Evolutionary conservation across 2,113 vertebrate genomes (phyloP), one percentile per base, ranked within the genome.

Genomic region (Bos javanicus): DNA sequence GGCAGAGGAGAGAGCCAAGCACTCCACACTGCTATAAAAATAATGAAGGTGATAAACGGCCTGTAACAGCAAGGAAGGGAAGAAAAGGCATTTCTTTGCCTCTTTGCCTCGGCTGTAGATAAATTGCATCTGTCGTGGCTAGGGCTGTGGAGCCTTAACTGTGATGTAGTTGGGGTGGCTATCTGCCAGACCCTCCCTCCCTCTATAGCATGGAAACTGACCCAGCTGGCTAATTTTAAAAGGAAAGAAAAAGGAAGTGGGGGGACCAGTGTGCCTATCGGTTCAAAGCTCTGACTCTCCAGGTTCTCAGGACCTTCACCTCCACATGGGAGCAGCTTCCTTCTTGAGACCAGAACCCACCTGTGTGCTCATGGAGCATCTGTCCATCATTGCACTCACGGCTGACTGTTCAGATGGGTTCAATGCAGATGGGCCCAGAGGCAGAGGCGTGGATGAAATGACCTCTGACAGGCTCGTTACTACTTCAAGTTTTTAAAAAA

Each of bases 11-110:
- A 78, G 64, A 89, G 76, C 56, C 2, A 11, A 92, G 93, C 64
- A 17, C 90, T n/a, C 94, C 74, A 94, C 71, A n/a, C 90, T 90
- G 96, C 83, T 98, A 94, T 94, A 98, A 98, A 99, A 99, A 98
- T 98, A 98, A 98, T 78, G 88, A 94, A 98, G 98, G 97, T 99
- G 99, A 99, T 99, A 97, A 98, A 99, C 98, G 98, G 97, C 97
- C 97, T 96, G 64, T 92, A 84, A 94, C 74, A 84, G 95, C 96
- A 90, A 97, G 98, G 95, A 98, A 97, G 95, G 97, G 97, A 98
- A 98, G 98, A 56, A 98, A 97, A 30, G 91, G 98, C 95, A 91
- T 98, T 98, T 97, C 50, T 81, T 84, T 57, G 82, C 93, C 3
- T 48, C 95, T 81, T 92, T 95, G 87, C 84, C 91, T 86, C 87